Evolutionary conservation across 2,888 invertebrate species (phyloP).

Genomic region (Calephelis perditalis): DNA sequence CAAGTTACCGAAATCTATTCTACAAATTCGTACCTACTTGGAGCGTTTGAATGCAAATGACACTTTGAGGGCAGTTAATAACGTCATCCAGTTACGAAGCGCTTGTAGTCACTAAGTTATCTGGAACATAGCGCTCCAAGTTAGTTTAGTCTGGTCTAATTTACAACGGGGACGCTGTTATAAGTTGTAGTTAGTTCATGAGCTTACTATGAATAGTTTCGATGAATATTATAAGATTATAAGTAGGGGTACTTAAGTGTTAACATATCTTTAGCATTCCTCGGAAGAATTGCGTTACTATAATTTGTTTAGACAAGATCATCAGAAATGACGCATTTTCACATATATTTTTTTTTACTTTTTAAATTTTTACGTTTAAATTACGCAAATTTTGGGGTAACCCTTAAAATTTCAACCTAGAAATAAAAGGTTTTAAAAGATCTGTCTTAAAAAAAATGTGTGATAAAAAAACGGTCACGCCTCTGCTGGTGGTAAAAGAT

Average conservation of each 20-base stretch:
- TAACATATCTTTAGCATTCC: too few relatives aligned
- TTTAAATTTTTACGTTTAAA: too few relatives aligned
- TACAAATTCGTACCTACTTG: conserved; percentile 11
- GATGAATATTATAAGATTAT: background rate
- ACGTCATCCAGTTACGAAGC: conserved; percentile 7
- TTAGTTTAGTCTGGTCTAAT: conserved; percentile 7
- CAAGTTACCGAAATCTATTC: conserved; percentile 9
- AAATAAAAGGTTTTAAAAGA: too few relatives aligned
- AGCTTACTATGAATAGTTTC: background rate
- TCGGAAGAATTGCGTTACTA: too few relatives aligned
- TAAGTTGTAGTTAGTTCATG: conserved; percentile 3
- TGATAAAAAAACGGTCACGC: too few relatives aligned
- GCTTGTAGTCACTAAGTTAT: conserved; percentile 11
- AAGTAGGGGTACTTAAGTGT: background rate
- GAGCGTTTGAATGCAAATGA: conserved; percentile 9
- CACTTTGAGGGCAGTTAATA: conserved; percentile 11
- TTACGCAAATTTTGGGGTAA: too few relatives aligned
- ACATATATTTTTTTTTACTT: too few relatives aligned
- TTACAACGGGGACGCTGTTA: conserved; percentile 1
- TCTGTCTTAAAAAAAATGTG: too few relatives aligned
- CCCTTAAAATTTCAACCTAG: too few relatives aligned
- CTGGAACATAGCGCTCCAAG: conserved; percentile 7
- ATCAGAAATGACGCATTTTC: too few relatives aligned
- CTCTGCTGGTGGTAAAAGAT: too few relatives aligned
- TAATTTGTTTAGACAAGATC: too few relatives aligned